Conservation (phyloP, 2,888 invertebrate species). For the Habroteleia sp. region DNA sequence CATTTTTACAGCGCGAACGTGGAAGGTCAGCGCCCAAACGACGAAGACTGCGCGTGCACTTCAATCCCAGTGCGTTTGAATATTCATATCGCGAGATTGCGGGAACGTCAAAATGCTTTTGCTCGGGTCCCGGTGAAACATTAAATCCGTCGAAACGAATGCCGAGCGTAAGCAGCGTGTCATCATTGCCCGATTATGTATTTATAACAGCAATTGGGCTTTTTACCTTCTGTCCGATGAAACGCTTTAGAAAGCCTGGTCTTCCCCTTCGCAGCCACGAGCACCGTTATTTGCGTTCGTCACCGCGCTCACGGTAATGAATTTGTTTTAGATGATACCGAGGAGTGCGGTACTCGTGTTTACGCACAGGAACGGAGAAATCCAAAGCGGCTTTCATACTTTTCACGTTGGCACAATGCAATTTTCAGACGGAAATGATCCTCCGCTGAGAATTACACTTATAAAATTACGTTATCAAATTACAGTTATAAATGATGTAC, state of each 20-base stretch:
- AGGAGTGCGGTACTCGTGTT: slow-evolving; percentile 11
- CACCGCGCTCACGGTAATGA: slow-evolving; percentile 45
- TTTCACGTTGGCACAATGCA: slow-evolving; percentile 33
- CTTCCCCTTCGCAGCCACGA: slow-evolving; percentile 21
- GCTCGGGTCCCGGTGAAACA: slow-evolving; percentile 33
- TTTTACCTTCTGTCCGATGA: slow-evolving; percentile 52
- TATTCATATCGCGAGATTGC: slow-evolving; percentile 61
- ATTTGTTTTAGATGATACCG: slow-evolving; percentile 57
- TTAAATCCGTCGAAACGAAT: slow-evolving; percentile 56
- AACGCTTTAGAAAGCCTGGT: slow-evolving; percentile 45
- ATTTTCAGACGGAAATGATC: slow-evolving; percentile 23
- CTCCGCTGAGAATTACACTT: slow-evolving; percentile 10
- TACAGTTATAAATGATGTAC: slow-evolving; percentile 29
- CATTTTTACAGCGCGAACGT: slow-evolving; percentile 29
- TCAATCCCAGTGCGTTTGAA: slow-evolving; percentile 45
- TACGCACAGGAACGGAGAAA: slow-evolving; percentile 24
- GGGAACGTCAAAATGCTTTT: slow-evolving; percentile 51
- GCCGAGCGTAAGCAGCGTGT: slow-evolving; percentile 53
- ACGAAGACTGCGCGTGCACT: slow-evolving; percentile 40
- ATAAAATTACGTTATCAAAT: slow-evolving; percentile 25
- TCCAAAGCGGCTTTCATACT: slow-evolving; percentile 27
- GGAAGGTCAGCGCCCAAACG: slow-evolving; percentile 52
- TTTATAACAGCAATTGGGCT: slow-evolving; percentile 56
- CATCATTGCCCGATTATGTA: slow-evolving; percentile 56
- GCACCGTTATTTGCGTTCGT: slow-evolving; percentile 54